Percentiles rank a stretch among this genome's conserved stretches.
These are phyloP conservation scores for Heliconius himera DNA, from an alignment of 1,140 invertebrate species.

Conservation along the genomic window DNA sequence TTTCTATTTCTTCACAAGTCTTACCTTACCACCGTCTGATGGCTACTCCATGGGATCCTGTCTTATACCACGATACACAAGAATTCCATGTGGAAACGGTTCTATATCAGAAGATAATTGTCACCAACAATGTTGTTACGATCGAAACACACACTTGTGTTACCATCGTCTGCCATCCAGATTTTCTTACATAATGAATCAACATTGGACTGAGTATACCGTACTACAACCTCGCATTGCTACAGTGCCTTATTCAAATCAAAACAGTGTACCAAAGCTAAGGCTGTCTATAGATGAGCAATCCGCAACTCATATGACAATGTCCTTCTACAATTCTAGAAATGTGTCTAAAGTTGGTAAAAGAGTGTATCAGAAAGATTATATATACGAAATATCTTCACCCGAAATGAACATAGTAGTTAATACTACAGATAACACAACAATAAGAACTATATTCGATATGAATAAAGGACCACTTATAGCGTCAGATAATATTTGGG, in stretches of 20 bases:
- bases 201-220: conserved; percentile 55
- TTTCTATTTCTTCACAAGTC: conserved; percentile 51
- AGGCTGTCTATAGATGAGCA: conserved; percentile 64
- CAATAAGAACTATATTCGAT: conserved; percentile 60
- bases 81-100: conserved; percentile 61
- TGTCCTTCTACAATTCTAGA: conserved; percentile 60
- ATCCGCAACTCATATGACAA: conserved; percentile 55
- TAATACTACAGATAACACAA: conserved; percentile 30
- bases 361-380: conserved; percentile 57
- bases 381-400: conserved; percentile 54
- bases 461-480: conserved; percentile 67
- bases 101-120: conserved; percentile 49
- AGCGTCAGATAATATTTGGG: conserved; percentile 72
- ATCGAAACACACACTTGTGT: conserved; percentile 54
- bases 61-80: conserved; percentile 46
- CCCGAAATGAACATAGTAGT: conserved; percentile 64
- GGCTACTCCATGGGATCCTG: conserved; percentile 67
- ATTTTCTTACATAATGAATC: conserved; percentile 62
- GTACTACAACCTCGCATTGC: conserved; percentile 55
- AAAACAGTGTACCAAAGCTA: conserved; percentile 51
- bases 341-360: conserved; percentile 38
- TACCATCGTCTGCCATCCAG: conserved; percentile 68
- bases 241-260: conserved; percentile 56
- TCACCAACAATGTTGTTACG: conserved; percentile 68
- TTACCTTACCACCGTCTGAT: conserved; percentile 58